A percentile compares a stretch with the other conserved stretches of the same genome.
These are phyloP conservation scores for Lerista edwardsae DNA, from an alignment of 2,797 vertebrate species.

Conservation along the genomic window DNA sequence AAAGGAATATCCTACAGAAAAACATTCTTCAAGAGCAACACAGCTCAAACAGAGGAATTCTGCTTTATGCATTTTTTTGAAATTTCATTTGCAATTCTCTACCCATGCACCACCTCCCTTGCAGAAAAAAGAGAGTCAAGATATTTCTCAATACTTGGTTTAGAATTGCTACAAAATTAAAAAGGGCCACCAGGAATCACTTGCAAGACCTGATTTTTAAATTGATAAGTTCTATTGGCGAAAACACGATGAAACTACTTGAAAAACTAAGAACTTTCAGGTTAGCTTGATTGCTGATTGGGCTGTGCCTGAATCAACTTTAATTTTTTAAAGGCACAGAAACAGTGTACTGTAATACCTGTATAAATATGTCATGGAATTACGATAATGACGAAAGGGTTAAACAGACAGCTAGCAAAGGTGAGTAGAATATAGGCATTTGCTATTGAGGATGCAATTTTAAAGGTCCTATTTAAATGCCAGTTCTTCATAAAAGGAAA, in stretches of 20 bases:
- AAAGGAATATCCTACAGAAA: not conserved
- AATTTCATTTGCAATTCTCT: not conserved
- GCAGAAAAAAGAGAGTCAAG: not conserved
- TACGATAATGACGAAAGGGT: not conserved
- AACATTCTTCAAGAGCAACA: not conserved
- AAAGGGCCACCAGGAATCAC: not conserved
- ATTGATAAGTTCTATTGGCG: not conserved
- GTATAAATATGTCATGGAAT: not conserved
- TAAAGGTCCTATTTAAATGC: not conserved
- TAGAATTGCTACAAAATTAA: conserved; percentile 2
- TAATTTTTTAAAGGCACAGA: not conserved
- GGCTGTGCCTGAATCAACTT: not conserved
- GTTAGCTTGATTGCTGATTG: not conserved
- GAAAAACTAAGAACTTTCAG: not conserved
- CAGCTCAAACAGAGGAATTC: not conserved
- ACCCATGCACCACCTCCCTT: not conserved
- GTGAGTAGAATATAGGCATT: conserved; percentile 2
- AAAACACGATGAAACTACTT: not conserved
- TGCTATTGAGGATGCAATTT: conserved; percentile 19
- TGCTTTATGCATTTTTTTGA: not conserved
- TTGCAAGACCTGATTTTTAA: not conserved
- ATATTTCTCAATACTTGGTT: not conserved
- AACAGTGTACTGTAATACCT: not conserved
- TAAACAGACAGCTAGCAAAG: not conserved
- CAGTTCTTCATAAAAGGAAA: conserved; percentile 72